Evolutionary conservation across 2,113 vertebrate species (phyloP).

Genomic region (Collichthys lucidus): DNA sequence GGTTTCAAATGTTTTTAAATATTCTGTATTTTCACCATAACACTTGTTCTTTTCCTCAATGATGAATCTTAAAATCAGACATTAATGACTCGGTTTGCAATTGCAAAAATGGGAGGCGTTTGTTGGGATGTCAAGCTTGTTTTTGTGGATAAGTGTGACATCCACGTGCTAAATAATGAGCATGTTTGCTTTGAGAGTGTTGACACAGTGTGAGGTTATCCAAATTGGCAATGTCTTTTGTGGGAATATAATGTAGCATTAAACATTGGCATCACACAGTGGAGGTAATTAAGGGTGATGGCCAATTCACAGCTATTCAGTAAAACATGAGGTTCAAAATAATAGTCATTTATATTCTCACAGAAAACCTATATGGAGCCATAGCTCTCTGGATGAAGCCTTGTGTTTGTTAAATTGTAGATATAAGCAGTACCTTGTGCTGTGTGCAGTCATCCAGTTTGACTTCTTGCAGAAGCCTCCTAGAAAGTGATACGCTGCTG

Average conservation of each 20-base stretch:
- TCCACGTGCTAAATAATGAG: slow-evolving; percentile 29
- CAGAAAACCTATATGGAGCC: neutral
- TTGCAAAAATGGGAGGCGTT: slow-evolving; percentile 5
- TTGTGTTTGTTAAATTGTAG: neutral
- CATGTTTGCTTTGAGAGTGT: slow-evolving; percentile 16
- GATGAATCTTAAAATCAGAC: neutral
- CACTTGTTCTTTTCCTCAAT: neutral
- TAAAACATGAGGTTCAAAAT: slow-evolving; percentile 32
- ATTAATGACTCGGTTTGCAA: neutral
- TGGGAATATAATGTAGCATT: slow-evolving; percentile 17
- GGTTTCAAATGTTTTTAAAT: neutral
- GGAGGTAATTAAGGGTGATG: slow-evolving; percentile 24
- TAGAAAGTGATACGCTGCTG: slow-evolving; percentile 70
- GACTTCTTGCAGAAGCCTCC: slow-evolving; percentile 76
- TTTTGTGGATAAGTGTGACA: slow-evolving; percentile 7
- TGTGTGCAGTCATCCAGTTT: slow-evolving; percentile 43
- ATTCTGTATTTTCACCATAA: neutral
- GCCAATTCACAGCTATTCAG: slow-evolving; percentile 29
- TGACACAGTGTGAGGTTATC: slow-evolving; percentile 31
- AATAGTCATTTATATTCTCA: slow-evolving; percentile 10
- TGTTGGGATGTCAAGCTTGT: slow-evolving; percentile 8
- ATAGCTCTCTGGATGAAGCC: neutral
- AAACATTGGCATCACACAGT: slow-evolving; percentile 19
- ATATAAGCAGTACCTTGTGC: slow-evolving; percentile 59
- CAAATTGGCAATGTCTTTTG: slow-evolving; percentile 39